Evolutionary conservation across 1,140 invertebrate species (phyloP), one percentile per base, ranked within the genome.

Genomic region (Drosophila punjabiensis): DNA sequence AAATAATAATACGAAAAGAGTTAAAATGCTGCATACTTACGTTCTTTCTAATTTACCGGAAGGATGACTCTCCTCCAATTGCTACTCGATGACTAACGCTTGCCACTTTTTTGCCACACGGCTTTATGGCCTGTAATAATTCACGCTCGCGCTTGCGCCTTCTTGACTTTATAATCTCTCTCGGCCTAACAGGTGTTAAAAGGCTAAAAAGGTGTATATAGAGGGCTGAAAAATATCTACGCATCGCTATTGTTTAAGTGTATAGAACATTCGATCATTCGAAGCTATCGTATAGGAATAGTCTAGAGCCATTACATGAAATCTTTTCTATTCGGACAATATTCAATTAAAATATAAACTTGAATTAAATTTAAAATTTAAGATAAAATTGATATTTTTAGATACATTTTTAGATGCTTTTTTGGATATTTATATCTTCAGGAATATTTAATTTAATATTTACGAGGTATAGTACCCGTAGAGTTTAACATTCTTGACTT

Each of bases 121-220:
- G 10, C 30, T 11, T 53, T 33, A 53, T 53, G 50, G 28, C 30
- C 20, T 58, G 20, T 24, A 37, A 39, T 58, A 39, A 39, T 39
- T 58, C 35, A 24, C 35, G 35, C 55, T 58, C 33, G 55, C 55
- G 55, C 55, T 39, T 58, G 55, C 55, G 55, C 55, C n/a, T 14
- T 28, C 20, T 39, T 58, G 5, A 39, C 20, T 39, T 58, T 58
- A 37, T 28, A 58, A 58, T 58, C 55, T 58, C 55, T 58, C 55
- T 24, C 55, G 4, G 14, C 33, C 55, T 56, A 39, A 24, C 55
- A 56, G 35, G 55, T 56, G 55, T 56, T 39, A 37, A 39, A 56
- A 56, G 55, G 55, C 35, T 56, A 24, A 37, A 55, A 56, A 56
- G 53, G 53, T 55, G 52, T 55, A 55, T 39, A 16, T 24, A 11